Percentiles rank a stretch among this genome's conserved stretches.
phyloP scores from a whole-genome alignment of 2,888 invertebrate genomes.

The Atrina japonica region DNA sequence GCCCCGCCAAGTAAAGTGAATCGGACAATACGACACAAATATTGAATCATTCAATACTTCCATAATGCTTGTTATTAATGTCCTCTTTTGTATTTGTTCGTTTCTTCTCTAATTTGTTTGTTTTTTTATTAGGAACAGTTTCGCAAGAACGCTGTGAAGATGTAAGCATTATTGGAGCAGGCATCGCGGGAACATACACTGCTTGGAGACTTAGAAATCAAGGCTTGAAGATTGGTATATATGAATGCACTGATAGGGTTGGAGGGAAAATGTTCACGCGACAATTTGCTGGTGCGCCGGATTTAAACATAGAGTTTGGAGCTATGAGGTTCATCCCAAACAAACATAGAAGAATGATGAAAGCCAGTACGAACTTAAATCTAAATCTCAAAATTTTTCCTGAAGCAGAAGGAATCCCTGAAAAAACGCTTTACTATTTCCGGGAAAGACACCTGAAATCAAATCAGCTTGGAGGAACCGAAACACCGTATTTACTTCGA shows the following conservation, averaged over 20 bases:
- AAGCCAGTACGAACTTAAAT: constrained; percentile 34
- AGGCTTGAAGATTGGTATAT: constrained; percentile 35
- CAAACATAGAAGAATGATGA: constrained; percentile 26
- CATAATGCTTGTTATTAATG: too few relatives aligned
- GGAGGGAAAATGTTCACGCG: constrained; percentile 46
- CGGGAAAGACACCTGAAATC: constrained; percentile 35
- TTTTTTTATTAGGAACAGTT: too few relatives aligned
- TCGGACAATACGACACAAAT: too few relatives aligned
- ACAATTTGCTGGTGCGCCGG: constrained; percentile 37
- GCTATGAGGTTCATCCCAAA: constrained; percentile 46
- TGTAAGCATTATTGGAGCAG: constrained; percentile 50
- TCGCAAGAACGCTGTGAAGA: constrained; percentile 35
- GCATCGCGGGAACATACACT: constrained; percentile 46
- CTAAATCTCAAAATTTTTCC: constrained; percentile 30
- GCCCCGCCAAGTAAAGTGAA: too few relatives aligned
- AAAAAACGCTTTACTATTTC: constrained; percentile 26
- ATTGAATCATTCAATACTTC: too few relatives aligned
- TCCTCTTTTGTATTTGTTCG: too few relatives aligned
- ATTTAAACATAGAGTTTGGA: constrained; percentile 50
- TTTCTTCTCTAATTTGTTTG: too few relatives aligned
- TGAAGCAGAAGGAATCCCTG: constrained; percentile 11
- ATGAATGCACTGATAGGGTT: constrained; percentile 47
- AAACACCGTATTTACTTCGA: constrained; percentile 39
- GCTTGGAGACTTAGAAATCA: constrained; percentile 42
- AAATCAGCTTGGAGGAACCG: constrained; percentile 13